A percentile compares a stretch with the other conserved stretches of the same genome.
Evolutionary conservation across 2,888 invertebrate species (phyloP).

Genomic region (Schizotus pectinicornis): DNA sequence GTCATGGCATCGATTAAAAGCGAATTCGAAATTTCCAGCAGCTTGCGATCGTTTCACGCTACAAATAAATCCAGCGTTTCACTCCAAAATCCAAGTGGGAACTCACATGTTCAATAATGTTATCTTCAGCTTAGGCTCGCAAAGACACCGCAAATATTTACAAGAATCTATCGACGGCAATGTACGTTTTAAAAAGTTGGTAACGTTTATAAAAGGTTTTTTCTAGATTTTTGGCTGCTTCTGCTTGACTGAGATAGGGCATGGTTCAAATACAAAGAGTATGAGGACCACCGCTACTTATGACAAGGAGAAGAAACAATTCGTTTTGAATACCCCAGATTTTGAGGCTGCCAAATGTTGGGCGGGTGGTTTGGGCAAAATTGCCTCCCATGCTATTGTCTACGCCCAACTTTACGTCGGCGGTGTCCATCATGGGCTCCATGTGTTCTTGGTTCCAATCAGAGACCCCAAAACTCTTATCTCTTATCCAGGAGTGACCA

Average conservation of each 20-base stretch:
- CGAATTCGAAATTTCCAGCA: constrained; percentile 59
- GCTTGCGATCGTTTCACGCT: constrained; percentile 64
- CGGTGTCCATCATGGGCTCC: constrained; percentile 80
- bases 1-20: constrained; percentile 61
- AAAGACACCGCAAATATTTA: constrained; percentile 66
- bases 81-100: constrained; percentile 71
- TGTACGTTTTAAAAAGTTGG: constrained; percentile 36
- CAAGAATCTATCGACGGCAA: constrained; percentile 54
- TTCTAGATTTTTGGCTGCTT: constrained; percentile 73
- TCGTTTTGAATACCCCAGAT: constrained; percentile 77
- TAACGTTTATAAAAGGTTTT: constrained; percentile 10
- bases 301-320: constrained; percentile 71
- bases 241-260: constrained; percentile 87
- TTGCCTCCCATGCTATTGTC: constrained; percentile 86
- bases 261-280: constrained; percentile 88
- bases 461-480: constrained; percentile 74
- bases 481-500: constrained; percentile 78
- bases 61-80: constrained; percentile 67
- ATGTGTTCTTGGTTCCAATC: constrained; percentile 87
- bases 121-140: constrained; percentile 69
- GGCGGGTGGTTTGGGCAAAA: constrained; percentile 80
- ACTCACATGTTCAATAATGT: constrained; percentile 69
- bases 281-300: constrained; percentile 88
- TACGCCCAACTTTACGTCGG: constrained; percentile 88
- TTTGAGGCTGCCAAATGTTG: constrained; percentile 85